Base-by-base conservation (phyloP, 2,113 vertebrate species). In the Passer domesticus region DNA sequence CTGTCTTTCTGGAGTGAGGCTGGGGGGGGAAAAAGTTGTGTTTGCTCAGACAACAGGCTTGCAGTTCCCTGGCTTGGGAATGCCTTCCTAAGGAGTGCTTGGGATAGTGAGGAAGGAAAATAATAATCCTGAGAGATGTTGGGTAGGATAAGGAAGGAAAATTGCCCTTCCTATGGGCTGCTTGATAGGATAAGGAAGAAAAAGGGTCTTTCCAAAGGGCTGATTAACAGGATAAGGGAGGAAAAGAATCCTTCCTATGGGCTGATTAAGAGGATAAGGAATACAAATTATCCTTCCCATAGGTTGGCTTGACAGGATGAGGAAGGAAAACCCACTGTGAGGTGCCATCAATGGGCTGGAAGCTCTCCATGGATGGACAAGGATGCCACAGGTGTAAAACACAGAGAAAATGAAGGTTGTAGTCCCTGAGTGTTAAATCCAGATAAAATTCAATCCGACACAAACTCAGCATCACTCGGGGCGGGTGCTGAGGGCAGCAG, bases 331-430 rank as follows among this genome's bases (percentile, higher is more conserved):
- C 2, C 0, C 30, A 0, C 8, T 2, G 11, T 10, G 58, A n/a
- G 3, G 46, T 25, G 50, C 24, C 4, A 1, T 10, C 30, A 2
- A 10, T 2, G 66, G 15, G 35, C 2, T 19, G 10, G 41, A 78
- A 69, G 39, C 15, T 53, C 47, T 35, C 33, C 0, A 2, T 37
- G 47, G 21, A 18, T 23, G 37, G 19, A 3, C 15, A 1, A 31
- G 1, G 21, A 22, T 9, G 16, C 21, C 6, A 30, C 0, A 0
- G 55, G 30, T 2, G 9, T 11, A 10, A 63, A 3, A 13, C 20
- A 2, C 15, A 11, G 76, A 20, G 9, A 41, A 33, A 43, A 62
- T 0, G 0, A 30, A n/a, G 24, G 8, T 3, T 33, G 12, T 17
- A 17, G 16, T 41, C 16, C 39, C 37, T 0, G 0, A 9, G 30